Evolutionary conservation across 1,140 invertebrate species (phyloP), one percentile per base, ranked within the genome.

Genomic region (Pseudobourletiella spinata): DNA sequence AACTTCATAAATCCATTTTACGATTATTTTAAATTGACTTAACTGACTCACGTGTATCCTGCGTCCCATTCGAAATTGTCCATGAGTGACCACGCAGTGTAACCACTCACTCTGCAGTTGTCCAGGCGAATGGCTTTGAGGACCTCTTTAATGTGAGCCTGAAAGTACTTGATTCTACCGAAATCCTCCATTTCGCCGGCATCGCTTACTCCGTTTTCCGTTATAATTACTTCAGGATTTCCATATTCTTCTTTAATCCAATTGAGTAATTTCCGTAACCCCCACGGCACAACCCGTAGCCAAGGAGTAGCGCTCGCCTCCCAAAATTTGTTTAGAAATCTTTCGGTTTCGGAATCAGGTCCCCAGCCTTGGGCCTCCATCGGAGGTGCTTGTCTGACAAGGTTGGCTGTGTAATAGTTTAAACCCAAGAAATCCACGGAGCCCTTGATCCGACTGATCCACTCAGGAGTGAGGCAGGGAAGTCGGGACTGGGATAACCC

Each of bases 321-420:
- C 65, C 65, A 62, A 4, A 22, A 16, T 0, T 39, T 25, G 54
- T 66, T 61, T 24, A 39, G 28, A 11, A n/a, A 30, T 2, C 61
- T 48, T 22, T 46, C 35, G 3, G 56, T 55, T 16, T 57, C 50
- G 18, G 52, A 28, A 43, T 66, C 65, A 1, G 51, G 26, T 20
- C 58, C 42, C 65, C 64, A 65, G 0, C 54, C 43, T 20, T 39
- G 62, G n/a, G 29, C n/a, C 32, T 35, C 16, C 35, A 25, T 4
- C 15, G 62, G 42, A 1, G 22, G 16, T 30, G 25, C 32, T 14
- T 15, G 25, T 28, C 22, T 57, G 2, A 60, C 57, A 76, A 29
- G 79, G 70, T 62, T 78, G 80, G 72, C 85, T 76, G 28, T 81
- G 72, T 57, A 73, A 63, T 2, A 84, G 82, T 35, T 60, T 14